Conservation (phyloP, 2,797 vertebrate genomes). For the Iguana delicatissima region DNA sequence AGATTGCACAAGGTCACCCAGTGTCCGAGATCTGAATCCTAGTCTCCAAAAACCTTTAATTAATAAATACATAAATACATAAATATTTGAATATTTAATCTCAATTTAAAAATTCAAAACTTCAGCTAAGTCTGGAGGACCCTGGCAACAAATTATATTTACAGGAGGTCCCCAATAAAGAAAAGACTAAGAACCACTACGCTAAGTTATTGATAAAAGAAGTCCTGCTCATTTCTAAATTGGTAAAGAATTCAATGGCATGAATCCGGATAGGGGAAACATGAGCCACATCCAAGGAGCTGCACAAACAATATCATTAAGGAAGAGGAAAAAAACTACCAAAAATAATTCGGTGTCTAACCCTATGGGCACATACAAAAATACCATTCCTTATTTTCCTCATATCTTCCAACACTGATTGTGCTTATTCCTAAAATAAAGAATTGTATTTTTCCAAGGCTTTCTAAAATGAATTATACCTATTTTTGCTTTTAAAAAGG, state of each 20-base stretch:
- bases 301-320: not conserved
- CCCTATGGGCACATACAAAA: not conserved
- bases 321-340: not conserved
- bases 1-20: too few relatives aligned
- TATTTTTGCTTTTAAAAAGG: not conserved
- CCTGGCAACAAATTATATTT: too few relatives aligned
- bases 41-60: too few relatives aligned
- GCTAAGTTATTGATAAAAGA: not conserved
- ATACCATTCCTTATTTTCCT: not conserved
- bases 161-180: too few relatives aligned
- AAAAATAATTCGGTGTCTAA: not conserved
- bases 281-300: not conserved
- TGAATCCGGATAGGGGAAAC: not conserved
- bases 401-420: not conserved
- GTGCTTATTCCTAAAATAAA: not conserved
- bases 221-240: not conserved
- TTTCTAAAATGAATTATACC: not conserved
- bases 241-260: not conserved
- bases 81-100: too few relatives aligned
- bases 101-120: too few relatives aligned
- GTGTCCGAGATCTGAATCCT: too few relatives aligned
- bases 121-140: too few relatives aligned
- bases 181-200: too few relatives aligned
- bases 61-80: too few relatives aligned
- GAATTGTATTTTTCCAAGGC: not conserved